Percentiles rank a stretch among this genome's conserved stretches.
These are phyloP conservation scores for Sarcophaga bullata DNA, from an alignment of 1,140 invertebrate genomes.

Conservation along the genomic window DNA sequence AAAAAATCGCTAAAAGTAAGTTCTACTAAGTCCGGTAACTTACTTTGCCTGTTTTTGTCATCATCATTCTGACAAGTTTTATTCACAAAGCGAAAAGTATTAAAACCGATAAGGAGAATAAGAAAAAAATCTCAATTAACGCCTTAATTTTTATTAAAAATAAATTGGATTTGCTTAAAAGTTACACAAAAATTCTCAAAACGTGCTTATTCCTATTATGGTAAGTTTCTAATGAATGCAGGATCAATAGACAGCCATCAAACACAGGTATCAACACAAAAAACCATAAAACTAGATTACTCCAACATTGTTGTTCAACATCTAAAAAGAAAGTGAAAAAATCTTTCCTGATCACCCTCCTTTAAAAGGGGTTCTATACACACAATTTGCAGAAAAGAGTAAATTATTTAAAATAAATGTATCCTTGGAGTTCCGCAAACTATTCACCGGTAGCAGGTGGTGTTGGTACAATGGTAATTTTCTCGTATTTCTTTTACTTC, in stretches of 20 bases:
- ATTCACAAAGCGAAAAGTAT: background rate
- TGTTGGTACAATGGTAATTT: conserved; percentile 12
- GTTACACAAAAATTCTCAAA: background rate
- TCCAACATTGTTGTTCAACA: background rate
- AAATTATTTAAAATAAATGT: background rate
- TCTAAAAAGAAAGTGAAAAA: background rate
- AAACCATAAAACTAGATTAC: background rate
- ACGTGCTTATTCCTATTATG: background rate
- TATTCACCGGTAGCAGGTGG: conserved; percentile 20
- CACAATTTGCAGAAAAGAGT: background rate
- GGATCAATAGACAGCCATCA: background rate
- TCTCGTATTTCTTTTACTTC: background rate
- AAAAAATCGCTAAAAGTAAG: no score
- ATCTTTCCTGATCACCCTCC: background rate
- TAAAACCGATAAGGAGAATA: conserved; percentile 10
- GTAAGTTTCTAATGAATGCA: background rate
- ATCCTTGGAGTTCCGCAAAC: conserved; percentile 17
- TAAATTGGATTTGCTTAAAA: background rate
- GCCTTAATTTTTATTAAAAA: conserved; percentile 14
- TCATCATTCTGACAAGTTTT: background rate
- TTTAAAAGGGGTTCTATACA: background rate
- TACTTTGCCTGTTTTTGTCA: background rate
- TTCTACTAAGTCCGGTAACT: background rate
- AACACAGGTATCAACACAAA: background rate
- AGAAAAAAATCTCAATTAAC: background rate